Evolutionary conservation across 2,113 vertebrate species (phyloP).

Genomic region (Hydrolagus affinis): DNA sequence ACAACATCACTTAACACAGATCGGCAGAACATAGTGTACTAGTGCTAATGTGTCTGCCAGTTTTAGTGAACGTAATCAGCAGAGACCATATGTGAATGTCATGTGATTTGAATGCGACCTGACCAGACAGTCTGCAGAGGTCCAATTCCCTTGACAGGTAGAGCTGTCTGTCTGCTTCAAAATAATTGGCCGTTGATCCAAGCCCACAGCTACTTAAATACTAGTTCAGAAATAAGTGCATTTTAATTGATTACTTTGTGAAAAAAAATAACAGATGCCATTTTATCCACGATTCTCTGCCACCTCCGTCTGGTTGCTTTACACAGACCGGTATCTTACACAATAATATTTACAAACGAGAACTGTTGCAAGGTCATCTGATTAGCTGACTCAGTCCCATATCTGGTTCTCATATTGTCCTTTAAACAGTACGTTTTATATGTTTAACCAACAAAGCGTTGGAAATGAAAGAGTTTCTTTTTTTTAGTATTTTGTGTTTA

Average conservation of each 20-base stretch:
- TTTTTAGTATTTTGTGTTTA: neutral
- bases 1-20: neutral
- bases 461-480: neutral
- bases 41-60: constrained; percentile 36
- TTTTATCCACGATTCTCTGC: neutral
- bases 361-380: neutral
- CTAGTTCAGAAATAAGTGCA: constrained; percentile 37
- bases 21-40: constrained; percentile 40
- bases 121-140: constrained; percentile 38
- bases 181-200: constrained; percentile 40
- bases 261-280: constrained; percentile 15
- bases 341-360: neutral
- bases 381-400: neutral
- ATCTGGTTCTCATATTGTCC: neutral
- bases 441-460: neutral
- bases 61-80: constrained; percentile 42
- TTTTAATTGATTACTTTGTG: constrained; percentile 17
- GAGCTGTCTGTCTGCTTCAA: constrained; percentile 35
- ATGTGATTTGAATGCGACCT: constrained; percentile 37
- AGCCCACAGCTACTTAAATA: constrained; percentile 26
- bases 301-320: neutral
- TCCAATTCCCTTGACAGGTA: constrained; percentile 42
- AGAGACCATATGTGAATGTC: constrained; percentile 40
- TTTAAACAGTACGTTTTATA: neutral
- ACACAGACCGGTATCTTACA: neutral